Conservation (phyloP, 2,888 invertebrate genomes). For the Microctonus brassicae region DNA sequence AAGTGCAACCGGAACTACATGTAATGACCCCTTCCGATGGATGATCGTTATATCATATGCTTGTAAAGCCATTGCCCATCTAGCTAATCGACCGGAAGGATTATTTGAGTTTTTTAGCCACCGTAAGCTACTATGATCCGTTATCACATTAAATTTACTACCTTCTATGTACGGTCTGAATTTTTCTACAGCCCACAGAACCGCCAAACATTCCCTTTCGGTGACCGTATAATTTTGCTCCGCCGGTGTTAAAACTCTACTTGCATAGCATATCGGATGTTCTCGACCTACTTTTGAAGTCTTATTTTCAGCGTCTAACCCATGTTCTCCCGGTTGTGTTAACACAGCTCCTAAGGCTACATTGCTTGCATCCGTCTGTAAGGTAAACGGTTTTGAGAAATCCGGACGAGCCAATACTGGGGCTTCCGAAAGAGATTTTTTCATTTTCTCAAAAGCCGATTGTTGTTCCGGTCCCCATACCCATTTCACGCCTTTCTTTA, state of each 20-base stretch:
- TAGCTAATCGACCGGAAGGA: too few relatives aligned
- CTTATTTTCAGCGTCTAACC: too few relatives aligned
- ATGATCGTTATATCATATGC: slow-evolving; percentile 22
- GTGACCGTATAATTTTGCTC: slow-evolving; percentile 20
- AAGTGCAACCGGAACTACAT: slow-evolving; percentile 37
- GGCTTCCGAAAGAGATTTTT: not conserved
- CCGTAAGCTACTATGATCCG: slow-evolving; percentile 1
- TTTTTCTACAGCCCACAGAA: slow-evolving; percentile 31
- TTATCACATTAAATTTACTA: slow-evolving; percentile 10
- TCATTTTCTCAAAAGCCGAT: slow-evolving; percentile 22
- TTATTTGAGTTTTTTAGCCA: too few relatives aligned
- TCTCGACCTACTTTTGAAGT: not conserved
- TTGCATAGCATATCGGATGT: too few relatives aligned
- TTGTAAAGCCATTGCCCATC: too few relatives aligned
- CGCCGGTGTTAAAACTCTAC: slow-evolving; percentile 1
- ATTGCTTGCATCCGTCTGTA: slow-evolving; percentile 26
- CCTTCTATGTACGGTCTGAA: slow-evolving; percentile 18
- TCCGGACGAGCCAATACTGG: slow-evolving; percentile 21
- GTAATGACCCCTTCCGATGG: slow-evolving; percentile 16
- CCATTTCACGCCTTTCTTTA: slow-evolving; percentile 7
- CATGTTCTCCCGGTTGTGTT: too few relatives aligned
- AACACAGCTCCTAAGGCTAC: slow-evolving; percentile 6
- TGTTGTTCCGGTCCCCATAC: slow-evolving; percentile 22
- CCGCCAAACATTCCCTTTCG: slow-evolving; percentile 24
- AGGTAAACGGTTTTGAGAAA: slow-evolving; percentile 9